Evolutionary conservation across 2,888 invertebrate species (phyloP).

Genomic region (Clistopyga incitator): DNA sequence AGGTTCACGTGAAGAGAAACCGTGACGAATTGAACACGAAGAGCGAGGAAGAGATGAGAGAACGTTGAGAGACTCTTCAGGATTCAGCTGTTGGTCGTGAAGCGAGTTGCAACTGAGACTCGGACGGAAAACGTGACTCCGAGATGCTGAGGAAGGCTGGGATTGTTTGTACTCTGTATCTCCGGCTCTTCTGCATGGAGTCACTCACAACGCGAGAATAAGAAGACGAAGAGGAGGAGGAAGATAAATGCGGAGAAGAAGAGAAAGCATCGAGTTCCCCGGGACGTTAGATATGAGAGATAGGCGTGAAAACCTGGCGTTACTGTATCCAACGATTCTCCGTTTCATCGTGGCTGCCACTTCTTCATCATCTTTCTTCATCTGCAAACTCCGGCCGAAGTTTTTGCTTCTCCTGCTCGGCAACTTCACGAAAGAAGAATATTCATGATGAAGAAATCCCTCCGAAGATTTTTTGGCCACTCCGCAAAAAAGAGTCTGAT

Average conservation of each 20-base stretch:
- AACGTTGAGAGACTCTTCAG: conserved; percentile 21
- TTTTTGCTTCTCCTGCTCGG: too few relatives aligned
- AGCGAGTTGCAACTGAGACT: conserved; percentile 42
- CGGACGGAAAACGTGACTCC: conserved; percentile 44
- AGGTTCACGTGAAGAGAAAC: conserved; percentile 42
- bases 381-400: neutral
- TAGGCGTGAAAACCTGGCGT: conserved; percentile 25
- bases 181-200: conserved; percentile 43
- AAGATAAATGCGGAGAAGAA: conserved; percentile 3
- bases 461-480: too few relatives aligned
- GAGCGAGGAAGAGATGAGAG: conserved; percentile 31
- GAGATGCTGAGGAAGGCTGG: neutral
- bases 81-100: conserved; percentile 26
- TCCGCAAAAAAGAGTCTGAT: too few relatives aligned
- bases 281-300: conserved; percentile 45
- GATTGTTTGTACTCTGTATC: conserved; percentile 16
- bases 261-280: conserved; percentile 26
- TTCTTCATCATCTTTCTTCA: conserved; percentile 26
- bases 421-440: neutral
- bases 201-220: conserved; percentile 54
- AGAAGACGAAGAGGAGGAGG: conserved; percentile 25
- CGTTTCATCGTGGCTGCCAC: conserved; percentile 36
- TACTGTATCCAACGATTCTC: conserved; percentile 9
- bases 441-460: too few relatives aligned
- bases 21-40: conserved; percentile 40